Percentiles rank a stretch among this genome's conserved stretches.
These are phyloP conservation scores for Drosophila eugracilis DNA, from an alignment of 1,140 invertebrate species.

Conservation along the genomic window DNA sequence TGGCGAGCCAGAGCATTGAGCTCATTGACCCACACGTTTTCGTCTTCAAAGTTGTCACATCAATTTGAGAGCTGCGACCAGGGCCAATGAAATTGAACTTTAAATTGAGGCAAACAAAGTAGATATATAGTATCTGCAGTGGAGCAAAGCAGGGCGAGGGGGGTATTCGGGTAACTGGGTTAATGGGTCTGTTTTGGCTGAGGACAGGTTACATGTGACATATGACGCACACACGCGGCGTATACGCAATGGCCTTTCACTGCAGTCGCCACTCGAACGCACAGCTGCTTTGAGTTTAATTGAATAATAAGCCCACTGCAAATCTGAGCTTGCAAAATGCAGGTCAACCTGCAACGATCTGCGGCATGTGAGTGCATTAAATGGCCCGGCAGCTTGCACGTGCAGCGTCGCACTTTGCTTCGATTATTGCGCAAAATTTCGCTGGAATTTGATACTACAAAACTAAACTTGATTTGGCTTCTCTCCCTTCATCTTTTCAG, in stretches of 20 bases:
- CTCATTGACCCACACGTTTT: conserved; percentile 80
- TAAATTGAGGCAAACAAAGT: conserved; percentile 81
- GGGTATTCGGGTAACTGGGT: conserved; percentile 67
- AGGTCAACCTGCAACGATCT: conserved; percentile 58
- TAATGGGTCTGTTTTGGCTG: conserved; percentile 78
- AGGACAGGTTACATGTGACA: conserved; percentile 69
- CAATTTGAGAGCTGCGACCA: conserved; percentile 71
- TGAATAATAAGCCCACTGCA: conserved; percentile 75
- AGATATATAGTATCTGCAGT: no score
- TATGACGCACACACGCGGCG: conserved; percentile 49
- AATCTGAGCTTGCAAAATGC: conserved; percentile 70
- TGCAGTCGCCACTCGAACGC: conserved; percentile 40
- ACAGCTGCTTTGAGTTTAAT: conserved; percentile 57
- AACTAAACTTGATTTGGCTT: neutral
- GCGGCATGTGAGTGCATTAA: conserved; percentile 40
- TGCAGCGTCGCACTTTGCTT: conserved; percentile 46
- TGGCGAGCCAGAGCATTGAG: conserved; percentile 40
- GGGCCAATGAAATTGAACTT: conserved; percentile 83
- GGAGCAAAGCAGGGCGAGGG: conserved; percentile 15
- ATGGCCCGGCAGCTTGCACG: conserved; percentile 50
- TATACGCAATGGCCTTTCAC: conserved; percentile 79
- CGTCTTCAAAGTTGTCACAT: conserved; percentile 67
- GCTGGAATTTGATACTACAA: conserved; percentile 52
- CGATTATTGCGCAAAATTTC: conserved; percentile 68
- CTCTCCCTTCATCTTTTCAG: conserved; percentile 3